Percentiles rank a stretch among this genome's conserved stretches.
Evolutionary conservation across 2,888 invertebrate species (phyloP).

Genomic region (Caenorhabditis sp.): DNA sequence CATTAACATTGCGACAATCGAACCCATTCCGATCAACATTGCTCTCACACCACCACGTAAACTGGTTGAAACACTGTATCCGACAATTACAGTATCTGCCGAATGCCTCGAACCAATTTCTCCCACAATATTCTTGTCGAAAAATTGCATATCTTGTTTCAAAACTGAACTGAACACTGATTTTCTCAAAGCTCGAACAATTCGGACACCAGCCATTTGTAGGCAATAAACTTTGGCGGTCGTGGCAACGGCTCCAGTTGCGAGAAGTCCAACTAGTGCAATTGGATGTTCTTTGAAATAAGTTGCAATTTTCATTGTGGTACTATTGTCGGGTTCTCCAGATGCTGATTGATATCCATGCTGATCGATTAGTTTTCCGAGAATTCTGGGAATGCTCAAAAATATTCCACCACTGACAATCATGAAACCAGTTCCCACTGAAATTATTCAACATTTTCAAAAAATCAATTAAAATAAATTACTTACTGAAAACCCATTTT

Average conservation of each 20-base stretch:
- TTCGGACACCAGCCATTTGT: constrained; percentile 79
- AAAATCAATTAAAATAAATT: neutral
- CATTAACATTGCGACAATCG: constrained; percentile 29
- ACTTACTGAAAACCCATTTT: constrained; percentile 30
- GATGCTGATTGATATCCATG: constrained; percentile 25
- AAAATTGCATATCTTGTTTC: constrained; percentile 33
- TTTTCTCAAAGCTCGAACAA: constrained; percentile 27
- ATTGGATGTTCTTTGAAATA: constrained; percentile 72
- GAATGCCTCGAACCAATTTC: constrained; percentile 34
- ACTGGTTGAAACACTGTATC: constrained; percentile 28
- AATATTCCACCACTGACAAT: constrained; percentile 87
- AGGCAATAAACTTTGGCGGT: constrained; percentile 90
- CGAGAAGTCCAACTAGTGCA: constrained; percentile 78
- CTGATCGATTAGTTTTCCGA: constrained; percentile 87
- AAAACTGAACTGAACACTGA: constrained; percentile 30
- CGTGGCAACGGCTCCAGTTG: constrained; percentile 87
- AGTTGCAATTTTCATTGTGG: constrained; percentile 75
- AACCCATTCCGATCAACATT: constrained; percentile 26
- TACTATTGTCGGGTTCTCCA: constrained; percentile 1
- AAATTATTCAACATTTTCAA: constrained; percentile 6
- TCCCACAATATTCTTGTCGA: constrained; percentile 34
- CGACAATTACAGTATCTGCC: constrained; percentile 31
- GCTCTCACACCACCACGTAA: constrained; percentile 26
- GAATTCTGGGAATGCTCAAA: constrained; percentile 89
- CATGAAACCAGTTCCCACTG: constrained; percentile 84